Conservation (phyloP, 2,113 vertebrate genomes). For the Mastomys natalensis region DNA sequence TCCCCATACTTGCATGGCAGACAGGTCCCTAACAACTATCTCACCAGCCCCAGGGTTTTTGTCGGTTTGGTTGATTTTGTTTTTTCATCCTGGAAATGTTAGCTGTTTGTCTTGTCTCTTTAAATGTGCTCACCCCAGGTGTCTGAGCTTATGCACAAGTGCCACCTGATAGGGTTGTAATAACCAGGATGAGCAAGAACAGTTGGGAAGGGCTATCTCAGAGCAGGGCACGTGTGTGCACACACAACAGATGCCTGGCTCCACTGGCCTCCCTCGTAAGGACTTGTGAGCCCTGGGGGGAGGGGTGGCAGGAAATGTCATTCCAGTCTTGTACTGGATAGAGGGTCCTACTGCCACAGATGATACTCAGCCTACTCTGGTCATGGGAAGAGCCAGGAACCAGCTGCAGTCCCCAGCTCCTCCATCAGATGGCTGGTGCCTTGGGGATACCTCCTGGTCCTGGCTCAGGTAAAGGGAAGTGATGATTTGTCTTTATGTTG, state of each 20-base stretch:
- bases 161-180: neutral
- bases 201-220: rapidly evolving
- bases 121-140: no score
- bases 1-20: neutral
- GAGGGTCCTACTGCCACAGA: neutral
- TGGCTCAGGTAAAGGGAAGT: neutral
- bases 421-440: no score
- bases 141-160: neutral
- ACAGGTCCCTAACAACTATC: neutral
- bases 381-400: neutral
- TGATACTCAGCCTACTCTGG: neutral
- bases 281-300: neutral
- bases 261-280: neutral
- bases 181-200: neutral
- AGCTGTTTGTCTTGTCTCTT: neutral
- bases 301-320: no score
- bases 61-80: neutral
- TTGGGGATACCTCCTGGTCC: no score
- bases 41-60: neutral
- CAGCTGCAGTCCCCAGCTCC: neutral
- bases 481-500: neutral
- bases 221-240: rapidly evolving
- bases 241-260: rapidly evolving
- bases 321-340: neutral
- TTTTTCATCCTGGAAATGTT: no score